Conservation (phyloP, 2,888 invertebrate genomes). For the Platycnemis pennipes region DNA sequence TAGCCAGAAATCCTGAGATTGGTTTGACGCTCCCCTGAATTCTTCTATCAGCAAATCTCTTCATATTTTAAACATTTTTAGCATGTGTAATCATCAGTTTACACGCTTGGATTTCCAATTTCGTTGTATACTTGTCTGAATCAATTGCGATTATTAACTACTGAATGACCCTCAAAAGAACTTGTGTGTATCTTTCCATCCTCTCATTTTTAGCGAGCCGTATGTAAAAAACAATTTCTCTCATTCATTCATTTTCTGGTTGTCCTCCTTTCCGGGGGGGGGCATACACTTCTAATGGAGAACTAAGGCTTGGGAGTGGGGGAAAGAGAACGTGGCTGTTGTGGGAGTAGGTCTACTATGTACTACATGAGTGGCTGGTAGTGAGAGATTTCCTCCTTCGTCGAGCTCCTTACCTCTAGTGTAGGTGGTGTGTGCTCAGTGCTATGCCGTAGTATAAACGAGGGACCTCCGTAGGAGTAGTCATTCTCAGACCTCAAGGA, state of each 20-base stretch:
- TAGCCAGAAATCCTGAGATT: too few species aligned
- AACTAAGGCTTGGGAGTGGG: neutral
- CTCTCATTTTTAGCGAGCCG: too few species aligned
- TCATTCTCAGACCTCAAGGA: neutral
- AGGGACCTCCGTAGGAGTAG: neutral
- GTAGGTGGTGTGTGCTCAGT: neutral
- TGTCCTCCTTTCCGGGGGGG: neutral
- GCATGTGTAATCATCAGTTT: too few species aligned
- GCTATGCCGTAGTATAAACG: neutral
- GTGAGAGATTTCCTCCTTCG: neutral
- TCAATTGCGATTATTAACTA: too few species aligned
- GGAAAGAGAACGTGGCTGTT: neutral
- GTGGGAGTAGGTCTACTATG: neutral
- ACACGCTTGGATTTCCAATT: too few species aligned
- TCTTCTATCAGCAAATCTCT: too few species aligned
- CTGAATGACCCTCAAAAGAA: too few species aligned
- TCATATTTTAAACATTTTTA: too few species aligned
- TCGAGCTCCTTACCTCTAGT: neutral
- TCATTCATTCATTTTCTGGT: slow-evolving; percentile 6
- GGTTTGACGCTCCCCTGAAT: too few species aligned
- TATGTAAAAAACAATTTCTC: neutral
- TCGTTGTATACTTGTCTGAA: too few species aligned
- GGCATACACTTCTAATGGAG: too few species aligned
- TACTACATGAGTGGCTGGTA: neutral
- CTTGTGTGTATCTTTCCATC: too few species aligned